phyloP scores from a whole-genome alignment of 2,797 vertebrate genomes.

The Adelosebastes latens region DNA sequence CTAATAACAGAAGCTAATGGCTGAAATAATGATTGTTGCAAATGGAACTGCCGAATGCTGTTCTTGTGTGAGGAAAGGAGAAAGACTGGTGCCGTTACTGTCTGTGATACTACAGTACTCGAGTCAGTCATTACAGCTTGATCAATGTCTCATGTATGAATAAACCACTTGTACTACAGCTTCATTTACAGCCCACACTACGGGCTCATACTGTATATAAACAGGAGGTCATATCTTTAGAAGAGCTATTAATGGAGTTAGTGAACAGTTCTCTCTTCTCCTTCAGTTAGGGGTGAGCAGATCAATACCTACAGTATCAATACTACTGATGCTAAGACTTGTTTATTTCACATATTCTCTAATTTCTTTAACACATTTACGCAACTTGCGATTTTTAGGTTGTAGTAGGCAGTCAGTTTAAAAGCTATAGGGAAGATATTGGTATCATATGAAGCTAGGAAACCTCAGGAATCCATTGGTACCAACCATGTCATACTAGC shows the following conservation, averaged over 20 bases:
- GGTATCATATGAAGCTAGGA: no score
- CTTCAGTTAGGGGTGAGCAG: neutral
- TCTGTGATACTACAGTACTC: neutral
- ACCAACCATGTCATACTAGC: no score
- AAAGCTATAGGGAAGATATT: no score
- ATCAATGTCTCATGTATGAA: conserved; percentile 36
- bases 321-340: neutral
- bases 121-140: conserved; percentile 35
- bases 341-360: neutral
- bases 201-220: neutral
- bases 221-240: neutral
- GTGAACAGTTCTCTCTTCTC: neutral
- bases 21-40: conserved; percentile 75
- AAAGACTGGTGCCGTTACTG: conserved; percentile 17
- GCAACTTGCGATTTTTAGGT: no score
- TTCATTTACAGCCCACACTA: conserved; percentile 23
- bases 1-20: conserved; percentile 76
- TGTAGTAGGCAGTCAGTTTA: no score
- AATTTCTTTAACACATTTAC: no score
- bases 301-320: neutral
- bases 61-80: conserved; percentile 35
- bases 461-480: no score
- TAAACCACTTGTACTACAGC: conserved; percentile 6
- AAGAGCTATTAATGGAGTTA: neutral
- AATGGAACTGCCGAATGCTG: conserved; percentile 65